A percentile compares a stretch with the other conserved stretches of the same genome.
Conservation (phyloP, 2,888 invertebrate species). For the Koerneria pararmatus region DNA sequence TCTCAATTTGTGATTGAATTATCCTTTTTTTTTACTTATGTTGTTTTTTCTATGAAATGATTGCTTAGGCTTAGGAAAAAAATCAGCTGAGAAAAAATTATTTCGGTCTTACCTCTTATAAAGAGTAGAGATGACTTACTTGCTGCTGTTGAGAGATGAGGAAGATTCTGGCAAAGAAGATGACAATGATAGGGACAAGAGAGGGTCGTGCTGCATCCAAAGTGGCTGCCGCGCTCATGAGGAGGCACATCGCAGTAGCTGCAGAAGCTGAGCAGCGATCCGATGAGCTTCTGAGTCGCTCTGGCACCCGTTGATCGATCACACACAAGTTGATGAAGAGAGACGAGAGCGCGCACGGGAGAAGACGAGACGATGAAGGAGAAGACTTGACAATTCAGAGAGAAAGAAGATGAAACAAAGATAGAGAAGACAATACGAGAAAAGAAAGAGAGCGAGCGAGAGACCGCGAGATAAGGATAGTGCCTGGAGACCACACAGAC, state of each 20-base stretch:
- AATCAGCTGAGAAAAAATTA: not conserved
- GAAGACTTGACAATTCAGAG: not conserved
- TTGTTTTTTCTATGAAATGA: not conserved
- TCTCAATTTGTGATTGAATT: too few relatives aligned
- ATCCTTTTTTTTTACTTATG: too few relatives aligned
- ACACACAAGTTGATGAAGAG: not conserved
- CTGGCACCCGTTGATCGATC: not conserved
- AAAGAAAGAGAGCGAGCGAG: constrained; percentile 3
- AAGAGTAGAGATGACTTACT: constrained; percentile 11
- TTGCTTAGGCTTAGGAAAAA: not conserved
- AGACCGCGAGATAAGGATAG: constrained; percentile 7
- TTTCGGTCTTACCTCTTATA: constrained; percentile 6
- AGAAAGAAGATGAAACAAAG: too few relatives aligned
- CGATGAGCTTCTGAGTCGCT: not conserved
- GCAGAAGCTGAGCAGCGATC: not conserved
- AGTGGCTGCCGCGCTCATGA: constrained; percentile 11
- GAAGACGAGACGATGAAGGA: not conserved
- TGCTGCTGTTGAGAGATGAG: constrained; percentile 20
- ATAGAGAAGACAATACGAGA: too few relatives aligned
- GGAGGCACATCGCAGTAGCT: not conserved
- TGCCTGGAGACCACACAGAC: constrained; percentile 7
- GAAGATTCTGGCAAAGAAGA: constrained; percentile 20
- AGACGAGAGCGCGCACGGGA: not conserved
- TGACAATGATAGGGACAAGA: constrained; percentile 18
- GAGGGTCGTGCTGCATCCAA: constrained; percentile 15